Conservation (phyloP, 2,797 vertebrate species). For the Gila robusta region DNA sequence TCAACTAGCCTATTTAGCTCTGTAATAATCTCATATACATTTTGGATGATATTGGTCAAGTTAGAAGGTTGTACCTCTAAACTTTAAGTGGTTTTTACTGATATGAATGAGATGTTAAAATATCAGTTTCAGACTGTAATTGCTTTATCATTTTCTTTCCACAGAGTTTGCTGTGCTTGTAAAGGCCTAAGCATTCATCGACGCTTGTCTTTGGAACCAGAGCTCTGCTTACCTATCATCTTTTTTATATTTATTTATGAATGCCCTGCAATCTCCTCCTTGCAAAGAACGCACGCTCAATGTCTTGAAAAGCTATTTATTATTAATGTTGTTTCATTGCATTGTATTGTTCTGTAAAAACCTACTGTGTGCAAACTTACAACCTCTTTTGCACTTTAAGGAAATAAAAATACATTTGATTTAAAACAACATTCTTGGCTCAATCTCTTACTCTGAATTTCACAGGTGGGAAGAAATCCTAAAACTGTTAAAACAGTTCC, state of each 20-base stretch:
- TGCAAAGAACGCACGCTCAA: slow-evolving; percentile 59
- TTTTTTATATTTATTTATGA: slow-evolving; percentile 77
- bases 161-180: slow-evolving; percentile 71
- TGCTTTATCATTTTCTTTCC: slow-evolving; percentile 28
- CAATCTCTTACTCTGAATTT: slow-evolving; percentile 7
- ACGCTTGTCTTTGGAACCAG: slow-evolving; percentile 62
- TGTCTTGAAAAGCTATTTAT: slow-evolving; percentile 65
- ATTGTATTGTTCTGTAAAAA: slow-evolving; percentile 63
- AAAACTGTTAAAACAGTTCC: background rate
- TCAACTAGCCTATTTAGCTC: no score
- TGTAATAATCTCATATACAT: no score
- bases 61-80: no score
- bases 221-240: slow-evolving; percentile 62
- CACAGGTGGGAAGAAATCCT: background rate
- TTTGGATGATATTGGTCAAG: no score
- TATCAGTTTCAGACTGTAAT: background rate
- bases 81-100: background rate
- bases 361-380: slow-evolving; percentile 63
- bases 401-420: slow-evolving; percentile 72
- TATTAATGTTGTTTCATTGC: slow-evolving; percentile 64
- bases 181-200: slow-evolving; percentile 68
- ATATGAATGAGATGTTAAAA: slow-evolving; percentile 1
- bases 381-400: slow-evolving; percentile 70
- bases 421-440: slow-evolving; percentile 44
- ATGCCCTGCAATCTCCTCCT: slow-evolving; percentile 62